A percentile compares a stretch with the other conserved stretches of the same genome.
Evolutionary conservation across 1,140 invertebrate genomes (phyloP).

Genomic region (Drosophila littoralis): DNA sequence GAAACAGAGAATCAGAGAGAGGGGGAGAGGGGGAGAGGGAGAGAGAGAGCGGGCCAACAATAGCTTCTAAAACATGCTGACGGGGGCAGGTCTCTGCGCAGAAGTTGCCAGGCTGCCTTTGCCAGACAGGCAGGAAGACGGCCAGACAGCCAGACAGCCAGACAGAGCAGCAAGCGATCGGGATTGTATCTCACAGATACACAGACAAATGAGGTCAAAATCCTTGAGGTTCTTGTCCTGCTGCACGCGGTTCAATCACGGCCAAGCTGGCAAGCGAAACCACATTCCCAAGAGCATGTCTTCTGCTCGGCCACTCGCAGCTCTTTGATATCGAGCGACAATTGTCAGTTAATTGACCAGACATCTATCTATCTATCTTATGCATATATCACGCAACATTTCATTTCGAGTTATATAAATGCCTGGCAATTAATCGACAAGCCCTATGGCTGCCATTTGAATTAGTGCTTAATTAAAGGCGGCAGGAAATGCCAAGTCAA

Average conservation of each 20-base stretch:
- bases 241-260: conserved; percentile 13
- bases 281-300: neutral
- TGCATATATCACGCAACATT: too few species aligned
- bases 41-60: neutral
- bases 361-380: neutral
- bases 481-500: conserved; percentile 39
- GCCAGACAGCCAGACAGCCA: conserved; percentile 8
- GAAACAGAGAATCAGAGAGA: neutral
- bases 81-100: conserved; percentile 62
- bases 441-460: conserved; percentile 4
- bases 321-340: conserved; percentile 63
- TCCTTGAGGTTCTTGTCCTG: conserved; percentile 84
- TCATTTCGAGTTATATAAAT: conserved; percentile 47
- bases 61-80: conserved; percentile 19
- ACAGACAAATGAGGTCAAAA: conserved; percentile 78
- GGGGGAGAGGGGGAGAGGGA: neutral
- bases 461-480: conserved; percentile 39
- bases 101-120: conserved; percentile 59
- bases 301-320: neutral
- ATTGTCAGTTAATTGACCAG: conserved; percentile 58
- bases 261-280: too few species aligned
- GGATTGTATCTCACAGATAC: conserved; percentile 47
- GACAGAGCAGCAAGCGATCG: neutral
- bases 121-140: conserved; percentile 14
- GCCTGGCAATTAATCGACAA: conserved; percentile 14